Conservation (phyloP, 2,113 vertebrate genomes). For the Anguilla rostrata region DNA sequence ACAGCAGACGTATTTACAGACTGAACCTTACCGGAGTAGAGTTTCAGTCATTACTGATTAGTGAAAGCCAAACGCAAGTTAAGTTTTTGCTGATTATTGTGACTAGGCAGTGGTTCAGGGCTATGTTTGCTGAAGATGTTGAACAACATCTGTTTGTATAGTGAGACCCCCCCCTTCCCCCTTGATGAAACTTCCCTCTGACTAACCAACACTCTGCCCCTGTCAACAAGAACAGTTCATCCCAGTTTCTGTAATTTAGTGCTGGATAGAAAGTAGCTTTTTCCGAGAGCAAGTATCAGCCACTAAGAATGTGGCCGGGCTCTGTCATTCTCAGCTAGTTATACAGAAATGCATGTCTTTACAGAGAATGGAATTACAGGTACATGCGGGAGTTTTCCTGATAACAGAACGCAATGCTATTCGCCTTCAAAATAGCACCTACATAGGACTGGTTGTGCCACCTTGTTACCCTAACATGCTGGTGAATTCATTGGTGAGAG, state of each 20-base stretch:
- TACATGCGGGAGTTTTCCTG: neutral
- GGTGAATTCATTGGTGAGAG: neutral
- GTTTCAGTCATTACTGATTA: neutral
- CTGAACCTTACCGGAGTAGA: neutral
- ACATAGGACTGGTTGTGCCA: neutral
- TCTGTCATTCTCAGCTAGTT: neutral
- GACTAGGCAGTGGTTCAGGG: neutral
- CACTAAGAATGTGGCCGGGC: neutral
- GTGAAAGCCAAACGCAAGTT: neutral
- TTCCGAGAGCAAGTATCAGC: neutral
- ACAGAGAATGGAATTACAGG: neutral
- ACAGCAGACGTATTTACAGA: neutral
- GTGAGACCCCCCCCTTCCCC: too few relatives aligned
- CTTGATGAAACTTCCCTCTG: too few relatives aligned
- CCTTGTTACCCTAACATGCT: neutral
- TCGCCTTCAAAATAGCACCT: neutral
- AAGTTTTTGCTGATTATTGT: neutral
- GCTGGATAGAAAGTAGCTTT: neutral
- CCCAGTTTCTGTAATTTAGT: neutral
- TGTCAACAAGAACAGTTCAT: neutral
- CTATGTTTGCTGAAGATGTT: neutral
- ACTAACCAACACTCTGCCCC: neutral
- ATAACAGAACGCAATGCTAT: neutral
- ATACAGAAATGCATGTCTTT: neutral
- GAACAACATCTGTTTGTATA: neutral